These are phyloP conservation scores for Ischnus inquisitorius DNA, from an alignment of 2,888 invertebrate genomes.

Conservation along the genomic window DNA sequence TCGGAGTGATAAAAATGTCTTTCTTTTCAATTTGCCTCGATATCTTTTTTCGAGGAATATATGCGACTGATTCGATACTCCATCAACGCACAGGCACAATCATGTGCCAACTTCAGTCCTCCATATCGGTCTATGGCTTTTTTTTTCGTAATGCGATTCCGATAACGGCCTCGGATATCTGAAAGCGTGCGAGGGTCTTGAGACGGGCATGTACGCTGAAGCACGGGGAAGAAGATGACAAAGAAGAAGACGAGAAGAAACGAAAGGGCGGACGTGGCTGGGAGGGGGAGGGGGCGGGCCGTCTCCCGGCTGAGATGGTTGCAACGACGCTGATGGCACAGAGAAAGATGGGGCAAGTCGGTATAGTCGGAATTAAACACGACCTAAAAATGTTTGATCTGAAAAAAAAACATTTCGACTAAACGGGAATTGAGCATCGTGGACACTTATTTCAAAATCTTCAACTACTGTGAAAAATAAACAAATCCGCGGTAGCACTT, in stretches of 20 bases:
- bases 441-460: too few relatives aligned
- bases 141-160: constrained; percentile 81
- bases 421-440: too few relatives aligned
- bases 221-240: constrained; percentile 5
- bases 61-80: constrained; percentile 1
- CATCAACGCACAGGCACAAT: not conserved
- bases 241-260: constrained; percentile 3
- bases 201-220: constrained; percentile 30
- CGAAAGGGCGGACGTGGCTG: constrained; percentile 15
- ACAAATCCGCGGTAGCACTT: too few relatives aligned
- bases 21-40: not conserved
- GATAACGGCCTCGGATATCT: constrained; percentile 80
- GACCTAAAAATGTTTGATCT: not conserved
- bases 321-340: constrained; percentile 15
- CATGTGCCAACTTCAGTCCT: not conserved
- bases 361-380: constrained; percentile 3
- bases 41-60: not conserved
- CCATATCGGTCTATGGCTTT: not conserved
- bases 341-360: constrained; percentile 24
- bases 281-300: too few relatives aligned
- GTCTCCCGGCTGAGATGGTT: constrained; percentile 34
- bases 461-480: too few relatives aligned
- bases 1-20: constrained; percentile 20
- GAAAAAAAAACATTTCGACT: not conserved
- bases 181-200: constrained; percentile 65